Evolutionary conservation across 2,888 invertebrate species (phyloP).

Genomic region (Epiblema foenella): DNA sequence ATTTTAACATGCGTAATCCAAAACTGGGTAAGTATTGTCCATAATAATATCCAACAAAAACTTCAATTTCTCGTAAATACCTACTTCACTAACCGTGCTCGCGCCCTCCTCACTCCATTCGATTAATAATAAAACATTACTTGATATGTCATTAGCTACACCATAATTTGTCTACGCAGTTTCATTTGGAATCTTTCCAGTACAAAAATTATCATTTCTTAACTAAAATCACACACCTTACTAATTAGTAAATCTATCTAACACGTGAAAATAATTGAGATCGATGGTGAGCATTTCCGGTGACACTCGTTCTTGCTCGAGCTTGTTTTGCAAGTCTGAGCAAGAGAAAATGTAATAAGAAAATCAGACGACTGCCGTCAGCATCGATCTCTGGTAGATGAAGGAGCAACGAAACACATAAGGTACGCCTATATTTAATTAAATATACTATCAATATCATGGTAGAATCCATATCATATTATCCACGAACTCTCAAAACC

Average conservation of each 20-base stretch:
- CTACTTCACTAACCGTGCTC: constrained; percentile 74
- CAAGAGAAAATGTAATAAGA: constrained; percentile 48
- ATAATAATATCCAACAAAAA: constrained; percentile 68
- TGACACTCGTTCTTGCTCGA: constrained; percentile 42
- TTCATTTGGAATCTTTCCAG: constrained; percentile 83
- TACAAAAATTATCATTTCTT: constrained; percentile 68
- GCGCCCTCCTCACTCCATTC: constrained; percentile 53
- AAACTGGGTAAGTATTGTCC: constrained; percentile 77
- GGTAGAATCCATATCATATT: constrained; percentile 74
- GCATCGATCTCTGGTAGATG: constrained; percentile 62
- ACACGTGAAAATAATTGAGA: constrained; percentile 59
- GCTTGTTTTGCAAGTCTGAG: constrained; percentile 39
- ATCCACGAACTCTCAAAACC: constrained; percentile 70
- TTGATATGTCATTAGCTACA: constrained; percentile 83
- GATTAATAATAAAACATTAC: constrained; percentile 76
- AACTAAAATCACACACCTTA: constrained; percentile 82
- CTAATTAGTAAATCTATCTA: constrained; percentile 67
- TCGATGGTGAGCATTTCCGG: constrained; percentile 26
- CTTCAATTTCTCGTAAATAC: constrained; percentile 61
- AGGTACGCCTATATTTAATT: constrained; percentile 60
- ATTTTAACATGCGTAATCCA: constrained; percentile 75
- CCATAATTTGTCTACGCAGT: constrained; percentile 65
- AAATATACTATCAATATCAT: constrained; percentile 67
- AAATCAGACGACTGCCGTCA: constrained; percentile 32
- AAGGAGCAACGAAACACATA: constrained; percentile 67